Evolutionary conservation across 2,113 vertebrate species (phyloP).

Genomic region (Australoheros scitulus): DNA sequence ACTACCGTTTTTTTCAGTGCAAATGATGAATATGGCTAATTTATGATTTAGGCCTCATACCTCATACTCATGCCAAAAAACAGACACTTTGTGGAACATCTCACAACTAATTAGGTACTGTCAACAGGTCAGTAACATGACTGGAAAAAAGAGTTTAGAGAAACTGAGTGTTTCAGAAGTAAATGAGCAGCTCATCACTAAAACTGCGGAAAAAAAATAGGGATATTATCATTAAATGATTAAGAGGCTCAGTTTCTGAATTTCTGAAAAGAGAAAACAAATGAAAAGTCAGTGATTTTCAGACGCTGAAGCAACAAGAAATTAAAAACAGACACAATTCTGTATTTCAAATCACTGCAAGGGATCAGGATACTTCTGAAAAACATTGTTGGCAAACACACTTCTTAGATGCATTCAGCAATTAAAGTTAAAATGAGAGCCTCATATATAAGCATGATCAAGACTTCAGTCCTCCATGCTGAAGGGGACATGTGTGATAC

Average conservation of each 20-base stretch:
- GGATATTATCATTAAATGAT: background rate
- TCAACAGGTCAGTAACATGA: background rate
- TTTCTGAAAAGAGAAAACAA: background rate
- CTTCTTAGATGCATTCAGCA: background rate
- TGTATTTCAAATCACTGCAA: background rate
- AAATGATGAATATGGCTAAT: background rate
- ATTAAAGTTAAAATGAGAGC: background rate
- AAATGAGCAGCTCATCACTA: background rate
- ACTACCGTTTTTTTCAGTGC: background rate
- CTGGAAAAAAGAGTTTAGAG: background rate
- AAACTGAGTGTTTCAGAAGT: background rate
- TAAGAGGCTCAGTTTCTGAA: background rate
- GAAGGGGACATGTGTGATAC: background rate
- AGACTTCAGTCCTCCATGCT: background rate
- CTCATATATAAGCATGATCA: background rate
- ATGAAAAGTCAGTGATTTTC: background rate
- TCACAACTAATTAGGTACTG: background rate
- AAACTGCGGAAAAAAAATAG: background rate
- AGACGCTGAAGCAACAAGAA: background rate
- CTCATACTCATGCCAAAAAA: background rate
- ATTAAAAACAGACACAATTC: no score
- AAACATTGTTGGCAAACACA: background rate
- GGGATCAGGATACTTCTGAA: background rate
- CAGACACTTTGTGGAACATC: background rate
- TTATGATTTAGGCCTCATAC: background rate